Percentiles rank a stretch among this genome's conserved stretches.
These are phyloP conservation scores for Dermolepida albohirtum DNA, from an alignment of 2,888 invertebrate genomes.

Conservation along the genomic window DNA sequence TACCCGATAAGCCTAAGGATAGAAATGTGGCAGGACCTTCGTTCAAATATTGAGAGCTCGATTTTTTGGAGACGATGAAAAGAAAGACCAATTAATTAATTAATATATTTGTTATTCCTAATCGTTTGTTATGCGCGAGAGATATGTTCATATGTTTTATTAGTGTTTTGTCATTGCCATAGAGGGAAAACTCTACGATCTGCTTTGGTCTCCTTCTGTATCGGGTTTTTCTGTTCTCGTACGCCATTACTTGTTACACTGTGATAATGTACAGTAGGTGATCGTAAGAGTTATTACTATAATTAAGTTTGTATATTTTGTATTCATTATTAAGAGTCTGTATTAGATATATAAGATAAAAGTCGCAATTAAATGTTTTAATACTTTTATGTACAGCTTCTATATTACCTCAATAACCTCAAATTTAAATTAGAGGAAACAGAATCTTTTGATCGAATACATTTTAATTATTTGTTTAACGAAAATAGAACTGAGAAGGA, in stretches of 20 bases:
- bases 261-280: constrained; percentile 43
- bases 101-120: constrained; percentile 23
- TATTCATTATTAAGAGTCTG: constrained; percentile 38
- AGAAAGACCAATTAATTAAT: constrained; percentile 5
- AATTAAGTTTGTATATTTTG: constrained; percentile 44
- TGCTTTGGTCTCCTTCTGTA: constrained; percentile 26
- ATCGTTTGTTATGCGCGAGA: constrained; percentile 18
- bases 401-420: background rate
- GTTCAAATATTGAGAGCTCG: constrained; percentile 39
- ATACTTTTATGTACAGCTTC: constrained; percentile 14
- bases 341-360: constrained; percentile 39
- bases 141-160: constrained; percentile 18
- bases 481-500: too few relatives aligned
- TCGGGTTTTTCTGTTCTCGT: constrained; percentile 34
- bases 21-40: constrained; percentile 51
- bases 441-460: too few relatives aligned
- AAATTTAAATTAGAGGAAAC: background rate
- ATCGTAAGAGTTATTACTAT: constrained; percentile 39
- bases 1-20: constrained; percentile 73
- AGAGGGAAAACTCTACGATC: constrained; percentile 29
- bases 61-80: background rate
- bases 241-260: constrained; percentile 40
- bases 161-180: constrained; percentile 31
- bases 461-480: too few relatives aligned
- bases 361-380: constrained; percentile 42